A percentile compares a stretch with the other conserved stretches of the same genome.
Conservation (phyloP, 2,113 vertebrate species). For the Osmerus eperlanus region DNA sequence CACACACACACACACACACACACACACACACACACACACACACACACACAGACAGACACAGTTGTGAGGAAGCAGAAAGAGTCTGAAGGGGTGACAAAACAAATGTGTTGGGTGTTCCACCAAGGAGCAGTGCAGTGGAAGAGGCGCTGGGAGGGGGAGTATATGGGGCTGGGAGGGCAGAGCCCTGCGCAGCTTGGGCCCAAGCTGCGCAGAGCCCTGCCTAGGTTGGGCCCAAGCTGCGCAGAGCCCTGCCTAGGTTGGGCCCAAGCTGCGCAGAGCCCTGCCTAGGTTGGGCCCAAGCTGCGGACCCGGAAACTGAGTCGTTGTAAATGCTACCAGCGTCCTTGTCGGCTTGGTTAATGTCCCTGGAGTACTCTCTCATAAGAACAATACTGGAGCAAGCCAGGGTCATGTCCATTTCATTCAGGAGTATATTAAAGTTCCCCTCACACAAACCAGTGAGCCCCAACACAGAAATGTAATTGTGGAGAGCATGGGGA, state of each 20-base stretch:
- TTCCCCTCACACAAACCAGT: slow-evolving; percentile 47
- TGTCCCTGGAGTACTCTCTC: slow-evolving; percentile 57
- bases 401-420: slow-evolving; percentile 52
- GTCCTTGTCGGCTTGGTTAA: slow-evolving; percentile 48
- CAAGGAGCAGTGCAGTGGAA: slow-evolving; percentile 57
- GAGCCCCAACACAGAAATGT: slow-evolving; percentile 30
- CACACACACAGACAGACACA: background rate
- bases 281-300: no score
- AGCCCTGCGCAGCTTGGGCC: no score
- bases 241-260: no score
- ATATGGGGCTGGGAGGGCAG: slow-evolving; percentile 25
- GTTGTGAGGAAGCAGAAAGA: slow-evolving; percentile 29
- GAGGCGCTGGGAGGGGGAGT: slow-evolving; percentile 27
- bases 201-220: no score
- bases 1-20: slow-evolving; percentile 22
- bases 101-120: slow-evolving; percentile 50
- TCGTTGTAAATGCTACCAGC: slow-evolving; percentile 41
- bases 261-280: background rate
- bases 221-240: no score
- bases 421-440: slow-evolving; percentile 59
- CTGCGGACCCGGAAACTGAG: background rate
- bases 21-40: background rate
- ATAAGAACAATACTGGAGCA: slow-evolving; percentile 47
- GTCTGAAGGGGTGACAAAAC: slow-evolving; percentile 50
- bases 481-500: slow-evolving; percentile 22